Evolutionary conservation across 1,140 invertebrate species (phyloP).

Genomic region (Stegodyphus mimosarum): DNA sequence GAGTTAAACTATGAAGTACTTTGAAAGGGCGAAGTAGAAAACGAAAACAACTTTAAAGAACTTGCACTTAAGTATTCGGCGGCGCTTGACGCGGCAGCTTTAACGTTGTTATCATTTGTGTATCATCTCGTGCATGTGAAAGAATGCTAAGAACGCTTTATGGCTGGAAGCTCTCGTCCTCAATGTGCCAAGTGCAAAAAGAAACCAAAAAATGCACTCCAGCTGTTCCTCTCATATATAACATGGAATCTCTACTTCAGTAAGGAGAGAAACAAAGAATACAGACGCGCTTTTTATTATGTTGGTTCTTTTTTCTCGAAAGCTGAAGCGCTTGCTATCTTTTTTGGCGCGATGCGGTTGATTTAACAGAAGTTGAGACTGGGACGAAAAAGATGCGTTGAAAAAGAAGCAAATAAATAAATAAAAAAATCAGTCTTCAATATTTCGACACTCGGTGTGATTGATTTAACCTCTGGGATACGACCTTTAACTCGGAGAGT

Average conservation of each 20-base stretch:
- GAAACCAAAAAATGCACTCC: no score
- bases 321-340: slow-evolving; percentile 10
- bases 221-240: neutral
- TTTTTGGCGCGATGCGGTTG: slow-evolving; percentile 1
- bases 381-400: neutral
- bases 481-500: neutral
- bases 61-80: no score
- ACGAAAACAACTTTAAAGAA: no score
- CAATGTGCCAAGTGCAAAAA: no score
- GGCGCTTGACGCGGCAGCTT: no score
- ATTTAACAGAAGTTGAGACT: slow-evolving; percentile 10
- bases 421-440: slow-evolving; percentile 25
- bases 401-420: neutral
- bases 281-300: neutral
- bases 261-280: neutral
- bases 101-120: no score
- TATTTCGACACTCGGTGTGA: slow-evolving; percentile 48
- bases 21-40: no score
- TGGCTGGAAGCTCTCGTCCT: no score
- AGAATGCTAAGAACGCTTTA: no score
- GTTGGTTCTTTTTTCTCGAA: neutral
- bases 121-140: no score
- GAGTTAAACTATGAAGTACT: no score
- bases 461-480: slow-evolving; percentile 24
- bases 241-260: neutral